Percentiles rank a stretch among this genome's conserved stretches.
phyloP scores from a whole-genome alignment of 2,888 invertebrate genomes.

The Glomeris marginata region DNA sequence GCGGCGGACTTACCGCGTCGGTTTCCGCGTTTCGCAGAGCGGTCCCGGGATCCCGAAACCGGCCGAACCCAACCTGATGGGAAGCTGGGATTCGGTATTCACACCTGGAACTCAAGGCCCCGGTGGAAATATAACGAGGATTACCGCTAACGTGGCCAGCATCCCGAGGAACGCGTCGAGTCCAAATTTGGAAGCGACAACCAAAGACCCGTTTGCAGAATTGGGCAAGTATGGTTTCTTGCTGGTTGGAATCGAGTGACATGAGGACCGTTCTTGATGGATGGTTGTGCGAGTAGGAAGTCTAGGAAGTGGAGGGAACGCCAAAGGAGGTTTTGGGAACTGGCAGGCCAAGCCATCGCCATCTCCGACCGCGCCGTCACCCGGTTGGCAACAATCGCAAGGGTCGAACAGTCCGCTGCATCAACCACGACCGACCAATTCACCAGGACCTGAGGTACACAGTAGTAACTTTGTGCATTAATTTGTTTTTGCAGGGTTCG shows the following conservation, averaged over 20 bases:
- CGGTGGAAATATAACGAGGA: not conserved
- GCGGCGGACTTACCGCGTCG: no score
- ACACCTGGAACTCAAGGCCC: not conserved
- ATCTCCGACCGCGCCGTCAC: constrained; percentile 5
- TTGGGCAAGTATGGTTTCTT: constrained; percentile 8
- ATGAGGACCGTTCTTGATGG: no score
- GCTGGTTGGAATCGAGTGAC: no score
- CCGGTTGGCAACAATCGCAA: constrained; percentile 7
- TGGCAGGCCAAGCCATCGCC: constrained; percentile 4
- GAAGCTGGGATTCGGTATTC: constrained; percentile 16
- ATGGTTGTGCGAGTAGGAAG: not conserved
- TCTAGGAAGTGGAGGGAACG: constrained; percentile 1
- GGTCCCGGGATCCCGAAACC: no score
- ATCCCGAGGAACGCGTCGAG: constrained; percentile 16
- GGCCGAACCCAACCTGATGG: constrained; percentile 14
- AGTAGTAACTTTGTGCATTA: no score
- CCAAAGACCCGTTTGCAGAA: constrained; percentile 15
- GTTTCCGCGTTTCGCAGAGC: no score
- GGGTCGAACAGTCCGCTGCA: constrained; percentile 1
- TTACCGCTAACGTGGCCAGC: constrained; percentile 4
- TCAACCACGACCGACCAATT: not conserved
- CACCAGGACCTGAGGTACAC: not conserved
- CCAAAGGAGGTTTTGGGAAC: constrained; percentile 1
- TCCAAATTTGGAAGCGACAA: constrained; percentile 13
- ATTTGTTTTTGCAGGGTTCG: no score